Evolutionary conservation across 2,113 vertebrate species (phyloP).

Genomic region (Eonycteris spelaea): DNA sequence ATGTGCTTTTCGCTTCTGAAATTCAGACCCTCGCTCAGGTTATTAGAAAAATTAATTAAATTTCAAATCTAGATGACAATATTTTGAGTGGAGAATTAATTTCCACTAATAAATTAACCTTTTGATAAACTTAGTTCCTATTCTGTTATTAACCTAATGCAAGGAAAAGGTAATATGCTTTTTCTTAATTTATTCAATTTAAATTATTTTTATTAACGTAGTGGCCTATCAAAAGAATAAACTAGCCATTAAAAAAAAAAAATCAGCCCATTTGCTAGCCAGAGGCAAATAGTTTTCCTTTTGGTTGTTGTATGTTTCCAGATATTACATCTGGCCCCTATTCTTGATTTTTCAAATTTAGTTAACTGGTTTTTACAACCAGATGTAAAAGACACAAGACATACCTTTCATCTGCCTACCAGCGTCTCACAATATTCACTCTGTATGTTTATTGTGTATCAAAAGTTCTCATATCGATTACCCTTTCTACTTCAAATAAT

Average conservation of each 20-base stretch:
- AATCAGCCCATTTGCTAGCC: not conserved
- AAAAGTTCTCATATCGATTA: not conserved
- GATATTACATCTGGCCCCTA: not conserved
- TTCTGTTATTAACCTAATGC: not conserved
- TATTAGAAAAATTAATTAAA: not conserved
- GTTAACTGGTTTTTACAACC: not conserved
- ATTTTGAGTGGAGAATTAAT: not conserved
- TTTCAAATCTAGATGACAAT: not conserved
- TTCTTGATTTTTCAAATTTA: not conserved
- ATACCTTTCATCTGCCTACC: not conserved
- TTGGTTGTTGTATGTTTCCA: not conserved
- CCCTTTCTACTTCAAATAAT: not conserved
- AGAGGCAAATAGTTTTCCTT: not conserved
- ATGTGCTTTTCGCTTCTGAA: not conserved
- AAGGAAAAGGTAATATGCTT: not conserved
- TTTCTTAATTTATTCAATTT: not conserved
- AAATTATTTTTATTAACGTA: not conserved
- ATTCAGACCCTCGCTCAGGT: not conserved
- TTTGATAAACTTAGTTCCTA: not conserved
- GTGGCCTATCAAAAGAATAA: not conserved
- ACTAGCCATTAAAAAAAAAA: not conserved
- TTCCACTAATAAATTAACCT: not conserved
- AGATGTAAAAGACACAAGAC: not conserved
- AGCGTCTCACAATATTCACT: not conserved
- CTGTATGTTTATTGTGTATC: not conserved